Base-by-base conservation (phyloP, 2,797 vertebrate genomes). In the Phrynocephalus vlangalii region DNA sequence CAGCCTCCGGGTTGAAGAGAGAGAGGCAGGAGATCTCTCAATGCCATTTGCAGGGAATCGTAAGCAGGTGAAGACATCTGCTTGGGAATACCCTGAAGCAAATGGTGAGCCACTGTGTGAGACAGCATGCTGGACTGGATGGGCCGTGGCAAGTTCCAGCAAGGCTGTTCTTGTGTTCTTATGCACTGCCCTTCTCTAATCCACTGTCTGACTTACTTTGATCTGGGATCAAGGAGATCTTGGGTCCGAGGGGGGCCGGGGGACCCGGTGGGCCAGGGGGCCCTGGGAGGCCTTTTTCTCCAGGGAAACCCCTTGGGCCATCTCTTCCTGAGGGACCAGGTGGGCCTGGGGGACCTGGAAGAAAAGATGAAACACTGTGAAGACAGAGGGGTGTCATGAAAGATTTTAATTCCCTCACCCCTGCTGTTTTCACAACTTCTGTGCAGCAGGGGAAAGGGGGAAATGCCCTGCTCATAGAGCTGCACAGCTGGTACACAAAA, bases 211-310 rank as follows among this genome's bases (percentile, higher is more conserved):
- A 88, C 95, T 95, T 93, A 96, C 96, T 82, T 60, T 95, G 92
- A 76, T 98, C 96, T 15, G 96, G 94, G 85, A 96, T 95, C 22
- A 11, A 91, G 83, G 96, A 76, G 38, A 92, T 82, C 10, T 72
- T 83, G 3, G 96, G 96, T 1, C 97, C 97, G 75, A 92, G 10
- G 0, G 97, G 96, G 5, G 95, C 94, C 60, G 97, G 96, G 0
- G 96, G 96, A 0, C 97, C 97, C 0, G 98, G 97, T 10, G 97
- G 97, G 1, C 98, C 98, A 0, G 97, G 98, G n/a, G 97, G 97
- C 0, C 98, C 98, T 0, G 98, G 97, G 8, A 94, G 97, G 1
- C 98, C 98, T 89, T 95, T 98, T 86, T 98, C 97, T 93, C 98
- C 98, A 1, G 97, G 97, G 78, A 95, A 79, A 0, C 97, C 97